Conservation (phyloP, 2,797 vertebrate genomes). For the Gephyroberyx darwinii region DNA sequence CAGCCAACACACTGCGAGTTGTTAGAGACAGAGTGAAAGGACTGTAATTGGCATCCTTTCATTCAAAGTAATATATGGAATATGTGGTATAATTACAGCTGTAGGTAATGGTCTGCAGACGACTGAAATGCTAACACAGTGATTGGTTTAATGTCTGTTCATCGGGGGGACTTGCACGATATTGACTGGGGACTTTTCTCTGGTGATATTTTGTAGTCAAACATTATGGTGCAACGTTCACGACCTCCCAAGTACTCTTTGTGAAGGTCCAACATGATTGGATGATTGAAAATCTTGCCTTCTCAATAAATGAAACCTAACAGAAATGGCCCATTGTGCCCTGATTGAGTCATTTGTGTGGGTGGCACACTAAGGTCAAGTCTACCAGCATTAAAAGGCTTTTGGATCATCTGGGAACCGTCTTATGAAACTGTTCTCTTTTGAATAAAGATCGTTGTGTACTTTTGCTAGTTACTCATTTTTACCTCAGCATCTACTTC, state of each 20-base stretch:
- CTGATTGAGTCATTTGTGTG: slow-evolving; percentile 70
- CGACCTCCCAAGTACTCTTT: slow-evolving; percentile 45
- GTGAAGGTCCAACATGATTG: slow-evolving; percentile 17
- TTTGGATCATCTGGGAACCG: slow-evolving; percentile 54
- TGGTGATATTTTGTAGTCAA: slow-evolving; percentile 55
- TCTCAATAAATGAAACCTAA: slow-evolving; percentile 77
- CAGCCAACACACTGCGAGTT: slow-evolving; percentile 57
- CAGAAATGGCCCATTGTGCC: slow-evolving; percentile 55
- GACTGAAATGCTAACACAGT: slow-evolving; percentile 64
- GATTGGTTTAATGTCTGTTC: slow-evolving; percentile 69
- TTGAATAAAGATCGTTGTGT: slow-evolving; percentile 40
- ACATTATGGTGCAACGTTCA: slow-evolving; percentile 42
- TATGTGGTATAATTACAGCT: slow-evolving; percentile 76
- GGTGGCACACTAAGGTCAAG: slow-evolving; percentile 61
- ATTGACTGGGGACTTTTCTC: slow-evolving; percentile 62
- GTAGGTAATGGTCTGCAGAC: slow-evolving; percentile 62
- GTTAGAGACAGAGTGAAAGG: slow-evolving; percentile 72
- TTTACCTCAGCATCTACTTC: slow-evolving; percentile 46
- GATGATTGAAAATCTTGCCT: slow-evolving; percentile 55
- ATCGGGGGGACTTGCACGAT: slow-evolving; percentile 58
- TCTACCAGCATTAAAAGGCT: slow-evolving; percentile 55
- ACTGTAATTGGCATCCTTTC: slow-evolving; percentile 79
- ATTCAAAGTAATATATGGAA: slow-evolving; percentile 77
- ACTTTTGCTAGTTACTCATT: slow-evolving; percentile 32
- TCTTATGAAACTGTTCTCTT: slow-evolving; percentile 31